phyloP scores from a whole-genome alignment of 2,797 vertebrate genomes.

The Eidolon dupreanum region DNA sequence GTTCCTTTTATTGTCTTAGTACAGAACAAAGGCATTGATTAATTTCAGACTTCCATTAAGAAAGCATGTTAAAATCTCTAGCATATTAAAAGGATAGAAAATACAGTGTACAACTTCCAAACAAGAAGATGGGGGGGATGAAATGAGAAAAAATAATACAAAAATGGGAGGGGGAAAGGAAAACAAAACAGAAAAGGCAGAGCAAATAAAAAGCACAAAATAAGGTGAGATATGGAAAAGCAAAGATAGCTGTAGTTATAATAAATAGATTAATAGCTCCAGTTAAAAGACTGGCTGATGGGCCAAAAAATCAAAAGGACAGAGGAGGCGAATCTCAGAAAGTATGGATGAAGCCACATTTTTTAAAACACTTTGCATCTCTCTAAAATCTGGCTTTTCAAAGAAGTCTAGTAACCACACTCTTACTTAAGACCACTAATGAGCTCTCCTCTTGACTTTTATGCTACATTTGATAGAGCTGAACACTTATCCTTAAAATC shows the following conservation, averaged over 20 bases:
- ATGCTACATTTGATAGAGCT: background rate
- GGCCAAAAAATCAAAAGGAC: background rate
- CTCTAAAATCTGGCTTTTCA: slow-evolving; percentile 4
- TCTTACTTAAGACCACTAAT: background rate
- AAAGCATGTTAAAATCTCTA: background rate
- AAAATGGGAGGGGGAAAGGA: background rate
- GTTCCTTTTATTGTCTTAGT: background rate
- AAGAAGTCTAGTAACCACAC: background rate
- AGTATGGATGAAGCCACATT: background rate
- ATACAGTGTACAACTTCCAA: background rate
- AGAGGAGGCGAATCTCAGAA: slow-evolving; percentile 7
- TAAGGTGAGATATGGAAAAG: background rate
- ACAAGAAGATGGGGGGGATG: background rate
- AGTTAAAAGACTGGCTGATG: background rate
- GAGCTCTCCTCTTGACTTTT: background rate
- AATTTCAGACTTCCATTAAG: slow-evolving; percentile 10
- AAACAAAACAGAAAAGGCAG: background rate
- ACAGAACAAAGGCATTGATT: background rate
- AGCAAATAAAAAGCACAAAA: slow-evolving; percentile 21
- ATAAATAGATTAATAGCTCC: background rate
- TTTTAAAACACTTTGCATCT: background rate
- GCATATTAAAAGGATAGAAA: background rate
- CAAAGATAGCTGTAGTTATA: background rate
- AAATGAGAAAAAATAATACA: background rate
- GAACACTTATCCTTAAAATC: slow-evolving; percentile 33